These are phyloP conservation scores for Anguilla marmorata DNA, from an alignment of 2,797 vertebrate species.

Conservation along the genomic window DNA sequence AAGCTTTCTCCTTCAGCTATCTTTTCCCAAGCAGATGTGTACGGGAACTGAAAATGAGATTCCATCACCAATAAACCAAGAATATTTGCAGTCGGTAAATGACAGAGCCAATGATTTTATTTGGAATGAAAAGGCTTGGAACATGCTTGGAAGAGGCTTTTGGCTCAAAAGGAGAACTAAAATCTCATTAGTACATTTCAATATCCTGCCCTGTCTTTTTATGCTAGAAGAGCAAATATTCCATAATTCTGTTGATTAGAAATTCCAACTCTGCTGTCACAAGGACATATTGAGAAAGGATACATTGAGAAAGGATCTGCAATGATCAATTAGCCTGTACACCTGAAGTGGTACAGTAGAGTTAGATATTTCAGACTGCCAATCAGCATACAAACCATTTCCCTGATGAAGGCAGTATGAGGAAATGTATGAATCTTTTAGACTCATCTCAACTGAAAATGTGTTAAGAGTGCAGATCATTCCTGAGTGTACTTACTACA, in stretches of 20 bases:
- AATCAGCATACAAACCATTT: too few species aligned
- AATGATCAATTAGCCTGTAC: too few species aligned
- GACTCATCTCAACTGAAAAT: too few species aligned
- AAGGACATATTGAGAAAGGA: background rate
- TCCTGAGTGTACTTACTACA: too few species aligned
- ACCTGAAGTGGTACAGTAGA: too few species aligned
- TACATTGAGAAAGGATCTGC: too few species aligned
- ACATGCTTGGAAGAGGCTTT: slow-evolving; percentile 15
- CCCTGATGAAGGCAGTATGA: too few species aligned
- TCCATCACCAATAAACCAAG: background rate
- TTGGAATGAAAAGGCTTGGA: slow-evolving; percentile 9
- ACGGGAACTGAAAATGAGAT: background rate
- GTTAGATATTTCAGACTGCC: too few species aligned
- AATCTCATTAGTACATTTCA: background rate
- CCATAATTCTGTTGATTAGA: background rate
- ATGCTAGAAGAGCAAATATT: background rate
- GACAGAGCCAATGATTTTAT: slow-evolving; percentile 24
- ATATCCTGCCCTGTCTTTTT: background rate
- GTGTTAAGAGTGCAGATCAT: too few species aligned
- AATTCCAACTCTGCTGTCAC: background rate
- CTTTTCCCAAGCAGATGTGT: background rate
- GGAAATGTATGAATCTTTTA: too few species aligned
- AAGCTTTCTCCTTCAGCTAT: background rate
- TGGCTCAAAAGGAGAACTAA: background rate
- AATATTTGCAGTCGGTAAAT: slow-evolving; percentile 1